Evolutionary conservation across 2,113 vertebrate species (phyloP), one percentile per base, ranked within the genome.

Genomic region (Macheiramphus alcinus): DNA sequence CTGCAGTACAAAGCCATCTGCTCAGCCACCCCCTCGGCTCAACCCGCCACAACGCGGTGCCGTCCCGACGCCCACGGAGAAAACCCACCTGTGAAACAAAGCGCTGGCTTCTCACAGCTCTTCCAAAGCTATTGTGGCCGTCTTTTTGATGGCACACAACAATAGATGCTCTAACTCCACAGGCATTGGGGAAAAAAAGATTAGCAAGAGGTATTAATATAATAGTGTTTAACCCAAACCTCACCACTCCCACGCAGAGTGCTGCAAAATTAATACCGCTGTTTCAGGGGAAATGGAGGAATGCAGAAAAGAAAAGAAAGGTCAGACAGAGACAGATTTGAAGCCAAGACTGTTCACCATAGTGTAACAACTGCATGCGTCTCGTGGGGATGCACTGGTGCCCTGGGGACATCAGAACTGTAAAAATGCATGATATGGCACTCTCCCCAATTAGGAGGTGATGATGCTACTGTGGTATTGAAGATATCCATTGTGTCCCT

Each of bases 11-110:
- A 87, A 96, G 32, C 36, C 87, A 90, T 78, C 71, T 92, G 84
- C 82, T 94, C 55, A n/a, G 63, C 47, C 62, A 65, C 43, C 58
- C 74, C 65, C 80, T 42, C 1, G 0, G 27, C 56, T 21, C 65
- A 86, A 52, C 25, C 32, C 21, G 19, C 22, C 7, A 2, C 3
- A 3, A 45, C 1, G 0, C 0, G 0, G 53, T 31, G 72, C 58
- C 0, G 1, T 74, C 40, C 72, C 7, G 14, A 70, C 4, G 0
- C 76, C 89, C 38, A 40, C 7, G 0, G 90, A 72, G 70, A 89
- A 91, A 96, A 70, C 5, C 32, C 56, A 91, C 52, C 70, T 56
- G 56, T 31, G 58, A 88, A 88, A 74, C 75, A 86, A 90, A 72
- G 52, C 1, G 0, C 32, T 71, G 58, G 55, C 1, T 92, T 79